These are phyloP conservation scores for Solen grandis DNA, from an alignment of 1,140 invertebrate genomes.

Conservation along the genomic window DNA sequence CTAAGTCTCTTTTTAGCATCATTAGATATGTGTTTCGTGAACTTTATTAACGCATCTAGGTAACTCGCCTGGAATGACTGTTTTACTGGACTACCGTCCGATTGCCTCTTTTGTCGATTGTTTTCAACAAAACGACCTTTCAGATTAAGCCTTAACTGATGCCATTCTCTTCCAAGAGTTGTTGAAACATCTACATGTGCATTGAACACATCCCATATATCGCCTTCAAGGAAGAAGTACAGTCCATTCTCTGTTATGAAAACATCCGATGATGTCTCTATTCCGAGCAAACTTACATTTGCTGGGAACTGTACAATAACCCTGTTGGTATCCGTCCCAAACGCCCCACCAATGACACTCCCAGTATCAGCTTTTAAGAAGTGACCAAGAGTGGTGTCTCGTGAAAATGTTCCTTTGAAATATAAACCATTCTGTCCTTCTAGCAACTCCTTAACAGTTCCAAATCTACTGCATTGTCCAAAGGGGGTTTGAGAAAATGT, in stretches of 20 bases:
- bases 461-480: constrained; percentile 31
- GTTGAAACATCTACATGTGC: constrained; percentile 29
- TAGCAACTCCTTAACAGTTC: constrained; percentile 11
- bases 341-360: constrained; percentile 10
- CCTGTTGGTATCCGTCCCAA: background rate
- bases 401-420: background rate
- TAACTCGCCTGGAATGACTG: constrained; percentile 22
- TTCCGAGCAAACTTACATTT: constrained; percentile 9
- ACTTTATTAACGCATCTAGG: background rate
- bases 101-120: background rate
- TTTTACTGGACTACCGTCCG: background rate
- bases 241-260: constrained; percentile 25
- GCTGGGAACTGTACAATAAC: constrained; percentile 21
- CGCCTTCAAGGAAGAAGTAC: constrained; percentile 34
- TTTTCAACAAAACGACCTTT: constrained; percentile 28
- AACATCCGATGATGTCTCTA: constrained; percentile 4
- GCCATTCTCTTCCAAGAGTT: constrained; percentile 21
- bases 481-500: constrained; percentile 23
- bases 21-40: constrained; percentile 3
- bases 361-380: constrained; percentile 25
- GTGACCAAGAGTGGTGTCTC: background rate
- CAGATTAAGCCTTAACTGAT: constrained; percentile 23
- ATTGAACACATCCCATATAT: constrained; percentile 40
- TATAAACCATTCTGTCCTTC: constrained; percentile 26
- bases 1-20: constrained; percentile 24